Evolutionary conservation across 2,888 invertebrate genomes (phyloP).

Genomic region (Leucophora obtusa): DNA sequence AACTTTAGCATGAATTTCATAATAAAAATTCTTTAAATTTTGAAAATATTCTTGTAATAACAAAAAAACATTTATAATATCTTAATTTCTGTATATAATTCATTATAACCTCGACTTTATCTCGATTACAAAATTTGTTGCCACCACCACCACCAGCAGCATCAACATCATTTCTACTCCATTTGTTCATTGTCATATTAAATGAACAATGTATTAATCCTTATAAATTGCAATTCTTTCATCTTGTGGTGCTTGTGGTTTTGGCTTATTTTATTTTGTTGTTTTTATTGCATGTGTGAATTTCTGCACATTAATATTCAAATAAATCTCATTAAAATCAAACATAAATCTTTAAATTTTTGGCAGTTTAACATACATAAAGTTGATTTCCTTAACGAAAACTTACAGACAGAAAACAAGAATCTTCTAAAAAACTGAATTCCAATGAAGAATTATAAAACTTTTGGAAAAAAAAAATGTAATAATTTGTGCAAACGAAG

Average conservation of each 20-base stretch:
- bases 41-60: background rate
- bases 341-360: conserved; percentile 62
- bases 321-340: conserved; percentile 64
- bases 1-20: too few relatives aligned
- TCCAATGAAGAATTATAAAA: conserved; percentile 31
- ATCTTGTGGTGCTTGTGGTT: background rate
- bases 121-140: background rate
- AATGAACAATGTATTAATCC: conserved; percentile 39
- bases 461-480: conserved; percentile 36
- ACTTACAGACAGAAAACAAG: conserved; percentile 27
- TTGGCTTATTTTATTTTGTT: background rate
- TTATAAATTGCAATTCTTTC: conserved; percentile 27
- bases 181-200: conserved; percentile 56
- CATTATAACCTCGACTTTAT: background rate
- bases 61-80: background rate
- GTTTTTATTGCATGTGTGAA: conserved; percentile 54
- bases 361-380: conserved; percentile 53
- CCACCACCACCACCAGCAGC: background rate
- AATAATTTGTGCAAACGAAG: conserved; percentile 51
- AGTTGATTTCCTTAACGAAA: conserved; percentile 44
- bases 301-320: conserved; percentile 62
- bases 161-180: conserved; percentile 11
- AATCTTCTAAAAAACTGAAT: conserved; percentile 29
- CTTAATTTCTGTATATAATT: background rate
- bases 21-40: background rate